phyloP scores from a whole-genome alignment of 2,888 invertebrate species.

The Incurvaria masculella region DNA sequence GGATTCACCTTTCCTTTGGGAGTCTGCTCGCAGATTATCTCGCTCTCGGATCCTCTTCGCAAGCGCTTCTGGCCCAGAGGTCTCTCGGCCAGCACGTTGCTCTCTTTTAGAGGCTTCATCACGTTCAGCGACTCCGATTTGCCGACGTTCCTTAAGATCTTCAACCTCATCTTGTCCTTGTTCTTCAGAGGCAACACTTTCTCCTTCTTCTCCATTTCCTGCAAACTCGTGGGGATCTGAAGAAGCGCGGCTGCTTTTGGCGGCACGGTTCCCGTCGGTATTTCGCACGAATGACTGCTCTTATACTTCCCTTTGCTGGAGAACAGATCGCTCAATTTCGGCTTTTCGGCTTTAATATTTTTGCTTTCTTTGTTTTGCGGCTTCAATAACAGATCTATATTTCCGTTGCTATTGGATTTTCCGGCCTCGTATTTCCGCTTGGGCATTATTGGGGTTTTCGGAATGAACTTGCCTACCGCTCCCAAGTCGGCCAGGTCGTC shows the following conservation, averaged over 20 bases:
- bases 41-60: constrained; percentile 47
- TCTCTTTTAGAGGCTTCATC: constrained; percentile 21
- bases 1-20: constrained; percentile 34
- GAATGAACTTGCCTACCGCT: constrained; percentile 45
- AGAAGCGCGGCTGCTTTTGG: constrained; percentile 61
- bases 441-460: constrained; percentile 47
- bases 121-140: constrained; percentile 43
- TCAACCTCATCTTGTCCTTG: constrained; percentile 27
- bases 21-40: constrained; percentile 24
- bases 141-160: constrained; percentile 30
- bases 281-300: constrained; percentile 35
- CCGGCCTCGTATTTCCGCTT: constrained; percentile 38
- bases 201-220: background rate
- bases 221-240: constrained; percentile 41
- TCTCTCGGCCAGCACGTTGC: constrained; percentile 1
- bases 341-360: constrained; percentile 45
- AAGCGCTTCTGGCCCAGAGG: constrained; percentile 25
- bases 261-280: constrained; percentile 40
- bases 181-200: constrained; percentile 27
- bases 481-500: constrained; percentile 40
- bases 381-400: constrained; percentile 41
- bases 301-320: constrained; percentile 42
- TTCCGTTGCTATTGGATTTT: constrained; percentile 40
- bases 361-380: constrained; percentile 34
- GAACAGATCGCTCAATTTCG: constrained; percentile 48